A percentile compares a stretch with the other conserved stretches of the same genome.
Conservation (phyloP, 2,888 invertebrate genomes). For the Agonopterix heracliana region DNA sequence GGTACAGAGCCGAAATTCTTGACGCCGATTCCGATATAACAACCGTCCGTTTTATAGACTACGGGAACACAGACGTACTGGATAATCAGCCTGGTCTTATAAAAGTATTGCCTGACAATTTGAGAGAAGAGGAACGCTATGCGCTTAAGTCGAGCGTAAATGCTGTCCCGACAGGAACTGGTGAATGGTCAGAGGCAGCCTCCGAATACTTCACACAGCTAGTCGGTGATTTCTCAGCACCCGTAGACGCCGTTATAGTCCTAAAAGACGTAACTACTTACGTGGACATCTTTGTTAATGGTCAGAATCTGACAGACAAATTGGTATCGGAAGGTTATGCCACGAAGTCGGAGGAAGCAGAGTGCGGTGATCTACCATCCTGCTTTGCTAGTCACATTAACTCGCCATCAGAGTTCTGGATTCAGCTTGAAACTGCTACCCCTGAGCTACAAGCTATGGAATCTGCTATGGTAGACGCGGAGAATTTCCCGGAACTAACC, state of each 20-base stretch:
- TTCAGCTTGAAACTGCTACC: constrained; percentile 81
- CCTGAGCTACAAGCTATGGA: constrained; percentile 76
- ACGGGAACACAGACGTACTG: constrained; percentile 85
- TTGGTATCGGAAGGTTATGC: constrained; percentile 78
- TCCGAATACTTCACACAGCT: constrained; percentile 73
- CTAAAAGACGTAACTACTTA: constrained; percentile 78
- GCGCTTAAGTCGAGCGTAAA: constrained; percentile 81
- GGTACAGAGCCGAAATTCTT: constrained; percentile 94
- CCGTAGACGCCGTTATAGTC: constrained; percentile 71
- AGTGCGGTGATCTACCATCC: constrained; percentile 65
- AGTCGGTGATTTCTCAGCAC: constrained; percentile 66
- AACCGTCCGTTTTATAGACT: constrained; percentile 86
- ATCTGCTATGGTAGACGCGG: constrained; percentile 72
- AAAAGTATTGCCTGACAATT: constrained; percentile 77
- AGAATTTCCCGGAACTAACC: constrained; percentile 67
- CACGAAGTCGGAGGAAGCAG: constrained; percentile 65
- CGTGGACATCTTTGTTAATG: constrained; percentile 79
- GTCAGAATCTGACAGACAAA: constrained; percentile 77
- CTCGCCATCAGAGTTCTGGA: constrained; percentile 85
- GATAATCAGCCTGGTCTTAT: constrained; percentile 77
- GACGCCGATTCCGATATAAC: constrained; percentile 86
- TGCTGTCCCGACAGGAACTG: constrained; percentile 78
- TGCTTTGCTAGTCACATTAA: constrained; percentile 86
- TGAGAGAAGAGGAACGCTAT: constrained; percentile 73
- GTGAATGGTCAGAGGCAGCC: constrained; percentile 80